Percentiles rank a stretch among this genome's conserved stretches.
These are phyloP conservation scores for Microplitis mediator DNA, from an alignment of 1,140 invertebrate species.

Conservation along the genomic window DNA sequence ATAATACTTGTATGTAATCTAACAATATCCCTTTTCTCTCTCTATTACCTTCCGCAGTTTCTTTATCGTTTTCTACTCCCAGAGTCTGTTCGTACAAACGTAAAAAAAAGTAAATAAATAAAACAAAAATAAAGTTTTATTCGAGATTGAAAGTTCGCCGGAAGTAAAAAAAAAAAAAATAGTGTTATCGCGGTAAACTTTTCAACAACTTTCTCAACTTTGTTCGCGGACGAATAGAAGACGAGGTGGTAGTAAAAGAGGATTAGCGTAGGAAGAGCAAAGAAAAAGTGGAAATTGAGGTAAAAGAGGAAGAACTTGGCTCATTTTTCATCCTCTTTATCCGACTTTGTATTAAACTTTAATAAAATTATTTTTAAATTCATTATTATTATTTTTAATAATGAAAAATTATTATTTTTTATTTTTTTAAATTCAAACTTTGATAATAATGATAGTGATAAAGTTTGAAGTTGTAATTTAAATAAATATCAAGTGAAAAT, in stretches of 20 bases:
- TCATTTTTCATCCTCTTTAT: constrained; percentile 27
- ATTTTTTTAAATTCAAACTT: too few species aligned
- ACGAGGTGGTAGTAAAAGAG: too few species aligned
- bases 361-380: neutral
- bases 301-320: constrained; percentile 1
- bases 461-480: too few species aligned
- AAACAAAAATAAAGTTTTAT: neutral
- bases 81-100: neutral
- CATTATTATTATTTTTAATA: too few species aligned
- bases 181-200: constrained; percentile 21
- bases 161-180: constrained; percentile 8
- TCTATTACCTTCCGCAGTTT: neutral
- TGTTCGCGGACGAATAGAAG: neutral
- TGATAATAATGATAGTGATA: too few species aligned
- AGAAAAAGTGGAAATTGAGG: neutral
- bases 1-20: neutral
- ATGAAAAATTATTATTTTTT: too few species aligned
- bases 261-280: neutral
- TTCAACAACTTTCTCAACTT: constrained; percentile 14
- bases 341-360: constrained; percentile 2
- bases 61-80: neutral
- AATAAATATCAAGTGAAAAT: neutral
- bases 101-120: neutral
- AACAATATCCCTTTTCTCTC: too few species aligned
- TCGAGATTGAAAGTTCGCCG: constrained; percentile 23